Percentiles rank a stretch among this genome's conserved stretches.
Evolutionary conservation across 2,888 invertebrate genomes (phyloP).

Genomic region (Pherbina coryleti): DNA sequence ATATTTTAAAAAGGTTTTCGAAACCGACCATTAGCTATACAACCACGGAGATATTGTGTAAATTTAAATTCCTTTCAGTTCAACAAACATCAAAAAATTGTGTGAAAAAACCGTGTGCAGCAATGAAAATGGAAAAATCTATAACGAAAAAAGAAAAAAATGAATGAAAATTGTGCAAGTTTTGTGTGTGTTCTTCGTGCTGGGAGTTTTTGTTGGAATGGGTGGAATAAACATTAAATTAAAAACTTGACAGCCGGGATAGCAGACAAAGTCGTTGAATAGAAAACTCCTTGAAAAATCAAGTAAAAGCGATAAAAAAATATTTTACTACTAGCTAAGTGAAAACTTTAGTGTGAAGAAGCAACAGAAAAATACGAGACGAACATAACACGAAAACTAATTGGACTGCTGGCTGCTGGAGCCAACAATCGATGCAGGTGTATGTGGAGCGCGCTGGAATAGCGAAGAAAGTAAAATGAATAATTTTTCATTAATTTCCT

Average conservation of each 20-base stretch:
- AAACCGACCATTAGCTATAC: not conserved
- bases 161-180: conserved; percentile 44
- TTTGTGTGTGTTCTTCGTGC: conserved; percentile 14
- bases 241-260: not conserved
- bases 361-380: not conserved
- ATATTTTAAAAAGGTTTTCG: too few relatives aligned
- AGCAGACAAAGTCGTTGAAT: not conserved
- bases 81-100: not conserved
- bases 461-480: not conserved
- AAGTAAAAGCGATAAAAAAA: not conserved
- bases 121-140: conserved; percentile 45
- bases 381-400: not conserved
- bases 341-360: not conserved
- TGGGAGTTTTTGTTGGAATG: not conserved
- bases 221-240: not conserved
- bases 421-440: not conserved
- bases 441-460: not conserved
- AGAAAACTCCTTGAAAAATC: not conserved
- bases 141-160: conserved; percentile 40
- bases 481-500: not conserved
- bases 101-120: not conserved
- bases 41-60: not conserved
- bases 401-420: not conserved
- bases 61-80: not conserved
- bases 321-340: not conserved